Evolutionary conservation across 2,888 invertebrate genomes (phyloP).

Genomic region (Tineola bisselliella): DNA sequence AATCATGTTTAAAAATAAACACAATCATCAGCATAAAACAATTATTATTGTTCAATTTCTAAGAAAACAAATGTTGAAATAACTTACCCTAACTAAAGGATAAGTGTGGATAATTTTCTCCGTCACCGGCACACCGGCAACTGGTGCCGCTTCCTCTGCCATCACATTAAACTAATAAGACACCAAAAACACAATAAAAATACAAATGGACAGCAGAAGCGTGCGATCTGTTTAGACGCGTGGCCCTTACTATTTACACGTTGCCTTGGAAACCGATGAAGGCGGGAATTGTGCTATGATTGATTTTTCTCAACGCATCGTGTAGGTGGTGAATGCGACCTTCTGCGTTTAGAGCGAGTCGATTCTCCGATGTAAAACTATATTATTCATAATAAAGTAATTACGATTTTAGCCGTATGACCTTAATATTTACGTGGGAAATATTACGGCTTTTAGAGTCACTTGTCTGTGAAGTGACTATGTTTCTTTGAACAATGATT

Average conservation of each 20-base stretch:
- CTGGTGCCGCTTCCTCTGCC: conserved; percentile 41
- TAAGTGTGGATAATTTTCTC: conserved; percentile 83
- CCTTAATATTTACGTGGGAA: conserved; percentile 7
- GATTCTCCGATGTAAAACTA: neutral
- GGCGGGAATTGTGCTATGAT: conserved; percentile 48
- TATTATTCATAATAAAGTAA: neutral
- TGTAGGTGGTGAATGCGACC: neutral
- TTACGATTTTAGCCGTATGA: neutral
- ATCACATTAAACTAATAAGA: conserved; percentile 24
- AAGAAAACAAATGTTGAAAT: neutral
- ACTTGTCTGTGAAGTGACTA: neutral
- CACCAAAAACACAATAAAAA: neutral
- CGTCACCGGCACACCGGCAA: conserved; percentile 47
- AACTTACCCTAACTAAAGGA: conserved; percentile 79
- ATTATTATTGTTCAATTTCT: too few species aligned
- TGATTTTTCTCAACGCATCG: conserved; percentile 53
- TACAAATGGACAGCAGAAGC: neutral
- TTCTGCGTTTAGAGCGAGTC: neutral
- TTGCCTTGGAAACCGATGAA: conserved; percentile 58
- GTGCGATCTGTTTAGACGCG: neutral
- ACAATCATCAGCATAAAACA: too few species aligned
- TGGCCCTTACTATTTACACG: conserved; percentile 53
- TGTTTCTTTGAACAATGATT: neutral
- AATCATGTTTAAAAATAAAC: too few species aligned
- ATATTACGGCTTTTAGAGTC: neutral